Base-by-base conservation (phyloP, 1,140 invertebrate genomes). In the Odontomachus brunneus region DNA sequence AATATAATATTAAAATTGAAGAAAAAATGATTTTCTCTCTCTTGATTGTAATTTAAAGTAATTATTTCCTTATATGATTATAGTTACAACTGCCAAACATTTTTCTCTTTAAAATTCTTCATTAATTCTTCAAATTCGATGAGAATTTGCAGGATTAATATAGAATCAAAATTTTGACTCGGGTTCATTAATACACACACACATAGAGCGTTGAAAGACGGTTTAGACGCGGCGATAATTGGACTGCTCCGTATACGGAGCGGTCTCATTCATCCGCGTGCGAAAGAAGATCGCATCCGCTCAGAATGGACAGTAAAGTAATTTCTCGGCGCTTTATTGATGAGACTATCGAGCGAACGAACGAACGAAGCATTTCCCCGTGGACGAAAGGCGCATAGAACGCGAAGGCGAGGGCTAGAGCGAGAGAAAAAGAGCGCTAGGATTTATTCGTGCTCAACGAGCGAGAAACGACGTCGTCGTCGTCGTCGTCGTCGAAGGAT, bases 391-490 rank as follows among this genome's bases (percentile, higher is more conserved):
- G 38, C 57, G 22, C 44, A 66, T 55, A 19, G 7, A 14, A 51
- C 22, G 5, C 65, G 7, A 17, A 9, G 38, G 3, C 2, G 24
- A 63, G 29, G 53, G 5, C 19, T 44, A 26, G 12, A 29, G 22
- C 12, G n/a, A 53, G 22, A 33, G 17, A 60, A 60, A 48, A 55
- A 44, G 49, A 29, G 15, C 5, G n/a, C 14, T 60, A 17, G 55
- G 71, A 83, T 86, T 87, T 87, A 87, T 86, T 83, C 71, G 63
- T 76, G 33, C 78, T 57, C 22, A 24, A 53, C 65, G 17, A 60
- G 49, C 75, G 65, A 75, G 63, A 82, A 7, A 44, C 38, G n/a
- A 3, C 2, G 38, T 44, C 38, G 3, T 44, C 60, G 66, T 69
- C 76, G 53, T 33, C 2, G 38, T 44, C 38, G 3, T 44, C 60